Percentiles rank a stretch among this genome's conserved stretches.
Conservation (phyloP, 2,888 invertebrate genomes). For the Drosophila siamana region DNA sequence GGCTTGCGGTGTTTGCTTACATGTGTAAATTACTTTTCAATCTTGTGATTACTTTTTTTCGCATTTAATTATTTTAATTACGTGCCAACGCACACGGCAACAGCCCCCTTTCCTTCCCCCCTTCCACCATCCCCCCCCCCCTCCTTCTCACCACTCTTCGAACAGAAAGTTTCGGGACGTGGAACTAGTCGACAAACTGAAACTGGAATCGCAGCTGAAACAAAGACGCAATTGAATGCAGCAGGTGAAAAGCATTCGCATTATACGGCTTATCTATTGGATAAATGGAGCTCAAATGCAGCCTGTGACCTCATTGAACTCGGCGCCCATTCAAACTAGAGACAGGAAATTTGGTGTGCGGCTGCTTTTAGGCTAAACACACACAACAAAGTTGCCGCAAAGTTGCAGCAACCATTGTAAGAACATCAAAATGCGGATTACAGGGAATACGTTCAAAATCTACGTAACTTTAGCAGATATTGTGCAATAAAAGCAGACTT, state of each 20-base stretch:
- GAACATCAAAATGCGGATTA: too few relatives aligned
- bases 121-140: neutral
- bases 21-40: constrained; percentile 81
- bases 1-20: constrained; percentile 73
- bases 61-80: constrained; percentile 84
- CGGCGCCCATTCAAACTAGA: too few relatives aligned
- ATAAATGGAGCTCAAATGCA: neutral
- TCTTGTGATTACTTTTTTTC: constrained; percentile 78
- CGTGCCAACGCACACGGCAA: constrained; percentile 61
- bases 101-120: neutral
- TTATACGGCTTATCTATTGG: neutral
- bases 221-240: neutral
- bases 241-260: neutral
- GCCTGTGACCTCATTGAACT: too few relatives aligned
- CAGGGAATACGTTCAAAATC: too few relatives aligned
- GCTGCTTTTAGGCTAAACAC: too few relatives aligned
- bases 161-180: neutral
- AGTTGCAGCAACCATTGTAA: too few relatives aligned
- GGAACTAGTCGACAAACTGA: constrained; percentile 8
- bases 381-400: too few relatives aligned
- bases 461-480: too few relatives aligned
- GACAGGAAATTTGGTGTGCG: too few relatives aligned
- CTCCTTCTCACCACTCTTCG: neutral
- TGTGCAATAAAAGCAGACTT: too few relatives aligned
- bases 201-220: neutral